A percentile compares a stretch with the other conserved stretches of the same genome.
Conservation (phyloP, 2,888 invertebrate species). For the Sarcophaga caerulescens region DNA sequence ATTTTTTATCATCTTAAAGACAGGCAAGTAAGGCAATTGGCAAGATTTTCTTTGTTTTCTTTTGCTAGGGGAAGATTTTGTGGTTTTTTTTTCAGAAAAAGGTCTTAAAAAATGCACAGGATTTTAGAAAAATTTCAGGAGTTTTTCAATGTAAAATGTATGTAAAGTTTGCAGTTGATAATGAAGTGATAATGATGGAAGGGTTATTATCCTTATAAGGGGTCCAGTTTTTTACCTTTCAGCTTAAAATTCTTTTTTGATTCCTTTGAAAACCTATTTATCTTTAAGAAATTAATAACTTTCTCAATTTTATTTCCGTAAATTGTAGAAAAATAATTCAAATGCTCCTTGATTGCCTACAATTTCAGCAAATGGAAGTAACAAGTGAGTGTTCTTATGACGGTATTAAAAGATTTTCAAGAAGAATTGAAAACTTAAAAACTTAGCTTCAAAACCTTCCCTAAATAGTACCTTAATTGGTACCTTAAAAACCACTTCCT, state of each 20-base stretch:
- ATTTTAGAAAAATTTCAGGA: background rate
- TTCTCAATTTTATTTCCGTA: background rate
- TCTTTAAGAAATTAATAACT: background rate
- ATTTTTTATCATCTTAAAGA: slow-evolving; percentile 11
- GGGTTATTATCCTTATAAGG: background rate
- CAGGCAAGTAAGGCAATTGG: slow-evolving; percentile 22
- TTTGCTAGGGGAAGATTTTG: background rate
- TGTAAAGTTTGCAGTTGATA: background rate
- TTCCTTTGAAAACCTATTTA: background rate
- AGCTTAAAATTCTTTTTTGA: background rate
- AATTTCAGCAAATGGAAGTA: no score
- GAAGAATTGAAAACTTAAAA: no score
- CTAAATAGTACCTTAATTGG: background rate
- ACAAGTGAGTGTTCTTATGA: no score
- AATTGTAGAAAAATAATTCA: background rate
- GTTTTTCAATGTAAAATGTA: background rate
- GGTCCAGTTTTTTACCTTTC: no score
- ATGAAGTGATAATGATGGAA: background rate
- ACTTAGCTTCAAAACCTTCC: slow-evolving; percentile 12
- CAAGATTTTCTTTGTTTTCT: background rate
- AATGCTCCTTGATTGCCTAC: no score
- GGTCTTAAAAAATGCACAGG: background rate
- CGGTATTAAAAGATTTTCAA: no score
- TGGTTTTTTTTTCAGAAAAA: background rate
- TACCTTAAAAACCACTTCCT: slow-evolving; percentile 62